Evolutionary conservation across 2,113 vertebrate genomes (phyloP).

Genomic region (Neomonachus schauinslandi): DNA sequence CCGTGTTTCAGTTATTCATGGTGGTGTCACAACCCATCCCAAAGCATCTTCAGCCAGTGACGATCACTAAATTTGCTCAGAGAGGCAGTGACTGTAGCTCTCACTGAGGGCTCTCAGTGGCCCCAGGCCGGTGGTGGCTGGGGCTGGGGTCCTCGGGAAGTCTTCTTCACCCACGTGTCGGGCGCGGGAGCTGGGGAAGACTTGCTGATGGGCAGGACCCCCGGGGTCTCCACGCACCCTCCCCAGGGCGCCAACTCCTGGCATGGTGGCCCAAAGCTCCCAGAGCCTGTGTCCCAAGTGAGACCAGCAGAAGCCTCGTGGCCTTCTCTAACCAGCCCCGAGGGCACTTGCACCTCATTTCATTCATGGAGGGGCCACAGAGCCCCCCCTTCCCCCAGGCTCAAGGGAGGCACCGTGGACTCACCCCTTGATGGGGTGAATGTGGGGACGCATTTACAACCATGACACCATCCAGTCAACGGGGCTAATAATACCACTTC

Average conservation of each 20-base stretch:
- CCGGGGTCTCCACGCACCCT: background rate
- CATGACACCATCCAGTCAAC: background rate
- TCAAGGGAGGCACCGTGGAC: fast-evolving
- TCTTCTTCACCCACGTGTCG: background rate
- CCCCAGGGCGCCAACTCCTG: background rate
- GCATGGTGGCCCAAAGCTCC: background rate
- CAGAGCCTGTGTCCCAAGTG: background rate
- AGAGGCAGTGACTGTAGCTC: background rate
- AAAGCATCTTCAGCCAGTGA: background rate
- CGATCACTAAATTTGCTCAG: background rate
- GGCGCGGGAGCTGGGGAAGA: background rate
- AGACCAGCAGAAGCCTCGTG: background rate
- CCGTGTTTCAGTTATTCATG: background rate
- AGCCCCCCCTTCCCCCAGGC: fast-evolving
- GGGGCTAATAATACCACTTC: background rate
- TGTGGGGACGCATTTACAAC: background rate
- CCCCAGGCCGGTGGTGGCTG: background rate
- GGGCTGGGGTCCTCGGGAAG: background rate
- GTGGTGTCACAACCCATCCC: background rate
- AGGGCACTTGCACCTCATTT: background rate
- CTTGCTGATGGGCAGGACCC: background rate
- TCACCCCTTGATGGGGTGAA: background rate
- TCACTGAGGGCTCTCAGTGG: background rate
- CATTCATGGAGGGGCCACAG: background rate
- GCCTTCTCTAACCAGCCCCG: background rate